Evolutionary conservation across 2,888 invertebrate genomes (phyloP).

Genomic region (Orchestes rusci): DNA sequence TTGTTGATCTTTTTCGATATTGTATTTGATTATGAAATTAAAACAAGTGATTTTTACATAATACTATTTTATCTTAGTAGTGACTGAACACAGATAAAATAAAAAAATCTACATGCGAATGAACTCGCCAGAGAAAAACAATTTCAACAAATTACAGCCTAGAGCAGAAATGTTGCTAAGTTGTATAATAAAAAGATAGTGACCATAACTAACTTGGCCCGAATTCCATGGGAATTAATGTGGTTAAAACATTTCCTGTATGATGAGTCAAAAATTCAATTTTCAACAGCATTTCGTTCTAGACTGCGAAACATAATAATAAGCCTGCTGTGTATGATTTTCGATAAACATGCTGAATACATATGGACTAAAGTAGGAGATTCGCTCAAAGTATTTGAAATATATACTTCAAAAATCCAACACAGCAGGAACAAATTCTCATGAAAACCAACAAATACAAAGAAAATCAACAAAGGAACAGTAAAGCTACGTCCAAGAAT

Average conservation of each 20-base stretch:
- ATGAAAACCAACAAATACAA: constrained; percentile 4
- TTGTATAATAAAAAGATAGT: too few species aligned
- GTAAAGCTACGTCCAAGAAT: constrained; percentile 2
- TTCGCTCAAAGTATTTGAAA: neutral
- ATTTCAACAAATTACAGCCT: constrained; percentile 7
- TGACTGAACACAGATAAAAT: constrained; percentile 14
- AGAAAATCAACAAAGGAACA: constrained; percentile 16
- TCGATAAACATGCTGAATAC: too few species aligned
- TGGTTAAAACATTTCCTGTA: too few species aligned
- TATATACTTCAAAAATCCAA: neutral
- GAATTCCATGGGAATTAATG: too few species aligned
- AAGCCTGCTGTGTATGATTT: too few species aligned
- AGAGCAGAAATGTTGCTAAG: constrained; percentile 4
- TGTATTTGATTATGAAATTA: constrained; percentile 7
- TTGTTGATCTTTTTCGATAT: neutral
- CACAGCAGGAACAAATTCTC: neutral
- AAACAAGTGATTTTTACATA: constrained; percentile 14
- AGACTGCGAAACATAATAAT: neutral
- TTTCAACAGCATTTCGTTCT: constrained; percentile 5
- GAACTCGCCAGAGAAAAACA: neutral
- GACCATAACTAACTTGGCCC: too few species aligned
- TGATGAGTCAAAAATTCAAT: constrained; percentile 8
- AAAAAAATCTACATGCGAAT: constrained; percentile 9
- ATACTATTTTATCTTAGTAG: constrained; percentile 14
- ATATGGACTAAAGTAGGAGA: constrained; percentile 3